Evolutionary conservation across 1,140 invertebrate genomes (phyloP).

Genomic region (Lepidostoma basale): DNA sequence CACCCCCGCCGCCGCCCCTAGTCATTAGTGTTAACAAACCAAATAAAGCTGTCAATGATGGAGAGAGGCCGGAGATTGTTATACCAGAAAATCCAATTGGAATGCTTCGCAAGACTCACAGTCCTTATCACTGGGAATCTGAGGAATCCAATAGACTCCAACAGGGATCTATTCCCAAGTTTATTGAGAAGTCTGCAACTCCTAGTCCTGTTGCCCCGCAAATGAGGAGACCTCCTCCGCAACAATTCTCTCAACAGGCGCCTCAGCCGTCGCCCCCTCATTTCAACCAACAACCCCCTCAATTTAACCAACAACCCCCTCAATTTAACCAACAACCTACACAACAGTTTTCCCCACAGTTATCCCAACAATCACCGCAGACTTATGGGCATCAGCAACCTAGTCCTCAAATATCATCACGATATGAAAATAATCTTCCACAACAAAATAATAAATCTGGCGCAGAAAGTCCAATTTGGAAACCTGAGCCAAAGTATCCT

Average conservation of each 20-base stretch:
- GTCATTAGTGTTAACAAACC: conserved; percentile 56
- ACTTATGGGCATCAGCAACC: background rate
- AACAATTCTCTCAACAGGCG: conserved; percentile 51
- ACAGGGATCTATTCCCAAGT: conserved; percentile 56
- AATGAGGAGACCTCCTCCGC: conserved; percentile 49
- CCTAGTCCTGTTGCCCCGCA: conserved; percentile 57
- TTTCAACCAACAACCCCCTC: conserved; percentile 46
- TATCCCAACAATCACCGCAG: conserved; percentile 11
- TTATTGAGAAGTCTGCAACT: conserved; percentile 51
- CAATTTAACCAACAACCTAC: conserved; percentile 13
- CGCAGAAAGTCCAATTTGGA: conserved; percentile 57
- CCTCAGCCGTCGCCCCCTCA: conserved; percentile 47
- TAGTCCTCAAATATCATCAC: conserved; percentile 38
- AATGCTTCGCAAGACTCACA: conserved; percentile 61
- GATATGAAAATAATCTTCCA: conserved; percentile 47
- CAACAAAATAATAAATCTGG: conserved; percentile 52
- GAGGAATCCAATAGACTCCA: conserved; percentile 54
- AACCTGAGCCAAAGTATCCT: conserved; percentile 57
- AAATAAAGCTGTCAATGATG: conserved; percentile 48
- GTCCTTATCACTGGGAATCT: conserved; percentile 60
- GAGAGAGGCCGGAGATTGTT: conserved; percentile 69
- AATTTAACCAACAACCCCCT: conserved; percentile 1
- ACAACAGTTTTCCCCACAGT: background rate
- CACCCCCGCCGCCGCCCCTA: conserved; percentile 54
- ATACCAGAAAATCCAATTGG: conserved; percentile 72